Evolutionary conservation across 2,888 invertebrate species (phyloP).

Genomic region (Eustalomyia histrio): DNA sequence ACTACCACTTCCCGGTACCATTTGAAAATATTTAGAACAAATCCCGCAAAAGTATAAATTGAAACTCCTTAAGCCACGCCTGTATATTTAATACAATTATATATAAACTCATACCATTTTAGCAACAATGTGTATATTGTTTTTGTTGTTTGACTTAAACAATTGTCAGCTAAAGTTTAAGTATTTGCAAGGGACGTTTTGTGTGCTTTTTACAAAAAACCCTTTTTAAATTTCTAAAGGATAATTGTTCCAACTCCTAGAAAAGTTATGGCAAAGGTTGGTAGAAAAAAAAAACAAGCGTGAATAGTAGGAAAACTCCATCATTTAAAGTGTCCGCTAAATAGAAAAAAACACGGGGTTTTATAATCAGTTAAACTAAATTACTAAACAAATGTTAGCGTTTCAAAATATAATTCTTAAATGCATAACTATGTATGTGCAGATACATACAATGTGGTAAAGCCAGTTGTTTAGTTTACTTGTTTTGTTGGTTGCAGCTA

Average conservation of each 20-base stretch:
- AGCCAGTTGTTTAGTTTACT: conserved; percentile 29
- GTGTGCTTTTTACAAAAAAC: background rate
- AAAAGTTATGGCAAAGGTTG: background rate
- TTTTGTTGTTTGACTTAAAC: conserved; percentile 13
- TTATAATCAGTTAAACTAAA: conserved; percentile 54
- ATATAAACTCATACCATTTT: conserved; percentile 9
- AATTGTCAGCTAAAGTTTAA: conserved; percentile 53
- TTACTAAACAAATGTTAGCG: conserved; percentile 52
- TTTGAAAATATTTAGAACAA: conserved; percentile 2
- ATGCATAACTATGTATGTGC: conserved; percentile 12
- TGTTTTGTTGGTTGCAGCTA: conserved; percentile 35
- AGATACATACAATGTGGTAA: background rate
- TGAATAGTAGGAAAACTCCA: conserved; percentile 59
- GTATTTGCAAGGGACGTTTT: conserved; percentile 11
- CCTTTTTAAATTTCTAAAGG: conserved; percentile 2
- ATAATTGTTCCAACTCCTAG: background rate
- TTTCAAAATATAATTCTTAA: background rate
- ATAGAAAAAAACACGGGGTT: conserved; percentile 12
- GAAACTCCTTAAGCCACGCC: conserved; percentile 50
- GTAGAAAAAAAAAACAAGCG: conserved; percentile 41
- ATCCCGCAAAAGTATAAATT: conserved; percentile 5
- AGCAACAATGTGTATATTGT: conserved; percentile 6
- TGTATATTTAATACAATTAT: conserved; percentile 54
- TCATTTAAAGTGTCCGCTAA: conserved; percentile 56
- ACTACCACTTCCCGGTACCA: background rate